Percentiles rank a stretch among this genome's conserved stretches.
These are phyloP conservation scores for Auanema sp. DNA, from an alignment of 2,888 invertebrate species.

Conservation along the genomic window DNA sequence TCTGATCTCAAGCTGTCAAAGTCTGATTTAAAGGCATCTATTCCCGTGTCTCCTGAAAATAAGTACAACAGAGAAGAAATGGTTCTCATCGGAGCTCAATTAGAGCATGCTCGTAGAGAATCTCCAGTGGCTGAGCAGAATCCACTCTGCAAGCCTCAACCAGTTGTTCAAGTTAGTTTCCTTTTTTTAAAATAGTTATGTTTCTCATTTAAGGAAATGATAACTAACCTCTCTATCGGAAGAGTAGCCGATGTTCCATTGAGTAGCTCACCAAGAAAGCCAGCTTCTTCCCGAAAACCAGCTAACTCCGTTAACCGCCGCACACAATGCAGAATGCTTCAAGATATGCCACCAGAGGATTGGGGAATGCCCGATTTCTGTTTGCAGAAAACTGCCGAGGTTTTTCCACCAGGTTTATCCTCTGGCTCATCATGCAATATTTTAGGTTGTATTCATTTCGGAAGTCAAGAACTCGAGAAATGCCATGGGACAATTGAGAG, in stretches of 20 bases:
- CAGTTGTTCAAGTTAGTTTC: neutral
- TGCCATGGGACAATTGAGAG: slow-evolving; percentile 76
- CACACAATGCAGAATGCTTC: slow-evolving; percentile 24
- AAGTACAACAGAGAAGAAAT: slow-evolving; percentile 26
- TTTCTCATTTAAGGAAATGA: slow-evolving; percentile 8
- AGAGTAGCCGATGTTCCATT: slow-evolving; percentile 7
- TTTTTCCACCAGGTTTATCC: too few species aligned
- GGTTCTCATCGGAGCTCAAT: slow-evolving; percentile 28
- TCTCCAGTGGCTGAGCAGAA: neutral
- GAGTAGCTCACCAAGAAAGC: neutral
- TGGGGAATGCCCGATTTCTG: slow-evolving; percentile 57
- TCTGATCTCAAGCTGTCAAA: slow-evolving; percentile 18
- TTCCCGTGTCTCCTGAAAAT: slow-evolving; percentile 18
- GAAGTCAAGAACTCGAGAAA: slow-evolving; percentile 77
- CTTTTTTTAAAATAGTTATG: neutral
- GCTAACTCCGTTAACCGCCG: slow-evolving; percentile 9
- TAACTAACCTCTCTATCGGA: slow-evolving; percentile 7
- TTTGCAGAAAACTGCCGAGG: slow-evolving; percentile 66
- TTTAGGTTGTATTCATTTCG: slow-evolving; percentile 76
- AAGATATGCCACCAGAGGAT: slow-evolving; percentile 43
- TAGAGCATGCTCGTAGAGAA: slow-evolving; percentile 9
- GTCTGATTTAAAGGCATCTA: slow-evolving; percentile 17
- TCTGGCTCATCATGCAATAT: too few species aligned
- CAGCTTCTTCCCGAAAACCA: neutral
- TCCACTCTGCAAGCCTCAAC: neutral